Percentiles rank a stretch among this genome's conserved stretches.
phyloP scores from a whole-genome alignment of 37 sponge, comb jelly and placozoan genomes.

The Spongia lamella region DNA sequence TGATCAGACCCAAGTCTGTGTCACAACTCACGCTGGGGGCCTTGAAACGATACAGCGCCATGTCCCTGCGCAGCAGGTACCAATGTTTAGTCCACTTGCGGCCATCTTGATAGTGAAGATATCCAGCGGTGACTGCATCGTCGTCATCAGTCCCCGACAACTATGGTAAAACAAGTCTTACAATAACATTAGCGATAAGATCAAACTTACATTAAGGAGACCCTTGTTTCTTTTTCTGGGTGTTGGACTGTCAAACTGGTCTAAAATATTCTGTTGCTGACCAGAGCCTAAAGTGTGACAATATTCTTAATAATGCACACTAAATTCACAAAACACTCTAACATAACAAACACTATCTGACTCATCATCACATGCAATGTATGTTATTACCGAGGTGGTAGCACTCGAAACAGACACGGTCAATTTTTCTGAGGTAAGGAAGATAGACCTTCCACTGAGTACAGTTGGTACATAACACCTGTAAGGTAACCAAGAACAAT shows the following conservation, averaged over 20 bases:
- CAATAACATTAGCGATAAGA: not conserved
- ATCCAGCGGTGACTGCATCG: slow-evolving; percentile 58
- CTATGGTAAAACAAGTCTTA: not conserved
- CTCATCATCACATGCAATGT: too few relatives aligned
- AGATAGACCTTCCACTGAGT: slow-evolving; percentile 75
- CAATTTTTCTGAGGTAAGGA: slow-evolving; percentile 53
- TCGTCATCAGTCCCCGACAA: slow-evolving; percentile 24
- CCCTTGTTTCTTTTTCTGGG: not conserved
- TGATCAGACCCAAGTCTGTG: not conserved
- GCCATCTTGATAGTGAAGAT: slow-evolving; percentile 49
- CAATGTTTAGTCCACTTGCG: slow-evolving; percentile 61
- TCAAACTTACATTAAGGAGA: not conserved
- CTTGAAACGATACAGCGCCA: slow-evolving; percentile 79
- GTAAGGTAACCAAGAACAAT: too few relatives aligned
- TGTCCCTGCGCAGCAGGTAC: slow-evolving; percentile 78
- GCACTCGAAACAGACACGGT: slow-evolving; percentile 74
- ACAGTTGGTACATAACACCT: slow-evolving; percentile 85
- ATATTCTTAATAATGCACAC: too few relatives aligned
- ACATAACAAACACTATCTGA: not conserved
- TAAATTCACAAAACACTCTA: not conserved
- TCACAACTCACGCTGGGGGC: slow-evolving; percentile 75
- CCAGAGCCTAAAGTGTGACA: slow-evolving; percentile 1
- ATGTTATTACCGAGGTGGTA: not conserved
- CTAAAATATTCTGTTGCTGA: not conserved
- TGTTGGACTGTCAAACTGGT: not conserved